A percentile compares a stretch with the other conserved stretches of the same genome.
Conservation (phyloP, 2,113 vertebrate species). For the Machaerirhynchus nigripectus region DNA sequence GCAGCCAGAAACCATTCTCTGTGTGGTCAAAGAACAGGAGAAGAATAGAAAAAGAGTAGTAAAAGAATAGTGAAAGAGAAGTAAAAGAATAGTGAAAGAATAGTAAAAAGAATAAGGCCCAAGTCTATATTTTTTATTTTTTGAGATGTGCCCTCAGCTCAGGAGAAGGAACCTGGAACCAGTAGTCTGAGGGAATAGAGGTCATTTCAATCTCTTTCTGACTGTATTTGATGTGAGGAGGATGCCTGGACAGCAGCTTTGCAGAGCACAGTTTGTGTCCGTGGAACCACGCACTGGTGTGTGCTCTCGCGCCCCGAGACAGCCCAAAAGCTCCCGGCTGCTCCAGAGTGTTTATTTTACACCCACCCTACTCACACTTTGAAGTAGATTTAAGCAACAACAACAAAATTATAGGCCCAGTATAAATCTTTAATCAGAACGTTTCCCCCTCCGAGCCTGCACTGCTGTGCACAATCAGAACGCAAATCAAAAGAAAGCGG, state of each 20-base stretch:
- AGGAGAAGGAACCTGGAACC: neutral
- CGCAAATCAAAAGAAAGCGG: neutral
- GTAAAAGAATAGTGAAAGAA: neutral
- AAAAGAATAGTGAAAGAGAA: neutral
- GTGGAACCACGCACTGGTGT: rapidly evolving
- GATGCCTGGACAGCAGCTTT: neutral
- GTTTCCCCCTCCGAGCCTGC: neutral
- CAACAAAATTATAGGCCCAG: neutral
- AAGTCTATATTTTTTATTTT: neutral
- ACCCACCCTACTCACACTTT: neutral
- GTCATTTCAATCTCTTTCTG: rapidly evolving
- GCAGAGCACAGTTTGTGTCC: no score
- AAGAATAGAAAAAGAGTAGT: neutral
- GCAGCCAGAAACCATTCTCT: neutral
- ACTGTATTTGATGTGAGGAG: rapidly evolving
- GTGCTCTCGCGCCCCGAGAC: neutral
- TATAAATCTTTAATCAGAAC: slow-evolving; percentile 37
- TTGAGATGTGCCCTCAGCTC: neutral
- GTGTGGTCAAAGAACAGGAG: rapidly evolving
- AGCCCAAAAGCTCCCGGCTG: neutral
- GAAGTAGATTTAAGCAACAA: neutral
- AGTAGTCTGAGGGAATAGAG: no score
- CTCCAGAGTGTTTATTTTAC: neutral
- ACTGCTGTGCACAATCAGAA: neutral
- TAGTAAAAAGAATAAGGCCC: neutral